Evolutionary conservation across 2,797 vertebrate genomes (phyloP).

Genomic region (Smutsia temminckii): DNA sequence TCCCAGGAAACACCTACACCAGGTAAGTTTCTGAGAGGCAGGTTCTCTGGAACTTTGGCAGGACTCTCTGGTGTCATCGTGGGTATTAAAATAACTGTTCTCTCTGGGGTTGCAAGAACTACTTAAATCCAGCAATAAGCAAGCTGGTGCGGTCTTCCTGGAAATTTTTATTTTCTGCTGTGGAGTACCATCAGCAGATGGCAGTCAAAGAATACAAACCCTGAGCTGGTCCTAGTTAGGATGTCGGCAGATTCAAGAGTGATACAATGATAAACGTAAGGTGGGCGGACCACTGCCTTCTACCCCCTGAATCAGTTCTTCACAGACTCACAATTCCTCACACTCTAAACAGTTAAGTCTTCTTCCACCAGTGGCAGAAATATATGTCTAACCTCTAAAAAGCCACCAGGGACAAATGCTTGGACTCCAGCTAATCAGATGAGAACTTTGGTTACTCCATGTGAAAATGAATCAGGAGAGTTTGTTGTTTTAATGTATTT

Average conservation of each 20-base stretch:
- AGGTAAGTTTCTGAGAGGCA: neutral
- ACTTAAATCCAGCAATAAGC: neutral
- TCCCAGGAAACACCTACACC: neutral
- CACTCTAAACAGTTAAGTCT: neutral
- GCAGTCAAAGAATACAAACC: conserved; percentile 67
- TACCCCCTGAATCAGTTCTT: neutral
- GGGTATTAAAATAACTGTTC: neutral
- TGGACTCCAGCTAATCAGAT: neutral
- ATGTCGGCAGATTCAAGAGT: conserved; percentile 33
- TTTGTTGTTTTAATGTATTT: neutral
- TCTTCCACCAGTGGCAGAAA: neutral
- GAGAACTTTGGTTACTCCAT: neutral
- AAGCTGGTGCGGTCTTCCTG: neutral
- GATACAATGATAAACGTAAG: conserved; percentile 26
- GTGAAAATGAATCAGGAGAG: conserved; percentile 4
- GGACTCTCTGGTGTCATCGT: neutral
- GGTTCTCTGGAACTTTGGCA: neutral
- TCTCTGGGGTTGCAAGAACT: neutral
- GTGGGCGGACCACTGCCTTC: neutral
- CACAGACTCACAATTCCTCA: neutral
- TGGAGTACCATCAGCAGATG: conserved; percentile 65
- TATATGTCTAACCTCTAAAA: neutral
- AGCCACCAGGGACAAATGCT: neutral
- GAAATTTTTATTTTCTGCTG: conserved; percentile 27
- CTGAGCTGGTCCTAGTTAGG: neutral